Conservation (phyloP, 2,888 invertebrate genomes). For the Lycophotia porphyrea region DNA sequence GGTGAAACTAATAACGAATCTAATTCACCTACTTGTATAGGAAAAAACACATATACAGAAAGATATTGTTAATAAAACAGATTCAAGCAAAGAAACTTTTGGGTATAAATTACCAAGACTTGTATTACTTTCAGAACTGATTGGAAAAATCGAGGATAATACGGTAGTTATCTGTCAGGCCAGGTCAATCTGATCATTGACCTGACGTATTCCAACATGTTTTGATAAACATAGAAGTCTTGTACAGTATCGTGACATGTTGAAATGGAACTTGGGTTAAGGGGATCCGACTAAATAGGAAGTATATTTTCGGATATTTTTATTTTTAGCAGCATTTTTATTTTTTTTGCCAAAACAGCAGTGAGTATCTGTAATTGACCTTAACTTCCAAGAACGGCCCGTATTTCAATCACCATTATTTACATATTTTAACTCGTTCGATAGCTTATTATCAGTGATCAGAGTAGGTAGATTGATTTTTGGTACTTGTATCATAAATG, state of each 20-base stretch:
- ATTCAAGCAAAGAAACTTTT: conserved; percentile 33
- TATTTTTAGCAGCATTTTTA: too few relatives aligned
- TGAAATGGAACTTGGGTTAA: background rate
- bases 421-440: background rate
- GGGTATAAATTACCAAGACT: conserved; percentile 33
- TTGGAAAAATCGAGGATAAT: conserved; percentile 33
- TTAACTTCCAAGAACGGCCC: background rate
- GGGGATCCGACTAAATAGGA: background rate
- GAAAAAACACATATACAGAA: conserved; percentile 46
- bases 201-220: conserved; percentile 26
- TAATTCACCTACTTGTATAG: background rate
- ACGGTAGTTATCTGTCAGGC: background rate
- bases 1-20: background rate
- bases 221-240: conserved; percentile 21
- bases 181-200: conserved; percentile 37
- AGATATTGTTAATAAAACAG: conserved; percentile 16
- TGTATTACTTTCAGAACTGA: conserved; percentile 31
- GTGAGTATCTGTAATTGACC: background rate
- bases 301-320: too few relatives aligned
- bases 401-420: background rate
- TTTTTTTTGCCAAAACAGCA: too few relatives aligned
- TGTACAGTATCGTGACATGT: background rate
- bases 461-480: too few relatives aligned
- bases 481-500: too few relatives aligned
- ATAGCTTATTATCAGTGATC: too few relatives aligned